Percentiles rank a stretch among this genome's conserved stretches.
Conservation (phyloP, 1,140 invertebrate species). For the Drosophila saltans region DNA sequence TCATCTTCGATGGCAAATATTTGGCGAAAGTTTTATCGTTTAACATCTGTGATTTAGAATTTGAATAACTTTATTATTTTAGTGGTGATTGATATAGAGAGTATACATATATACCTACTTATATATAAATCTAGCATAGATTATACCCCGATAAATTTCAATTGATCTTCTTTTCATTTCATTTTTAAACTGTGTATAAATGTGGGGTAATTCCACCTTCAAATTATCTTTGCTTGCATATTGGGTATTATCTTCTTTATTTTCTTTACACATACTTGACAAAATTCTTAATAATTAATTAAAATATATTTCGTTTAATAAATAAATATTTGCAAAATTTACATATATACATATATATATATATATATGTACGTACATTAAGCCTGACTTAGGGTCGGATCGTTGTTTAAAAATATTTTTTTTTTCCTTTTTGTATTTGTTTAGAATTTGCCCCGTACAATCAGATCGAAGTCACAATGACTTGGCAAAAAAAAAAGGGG, state of each 20-base stretch:
- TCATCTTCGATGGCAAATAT: constrained; percentile 1
- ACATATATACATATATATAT: neutral
- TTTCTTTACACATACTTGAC: neutral
- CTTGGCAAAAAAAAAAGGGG: neutral
- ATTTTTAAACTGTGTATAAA: too few relatives aligned
- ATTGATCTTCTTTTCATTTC: too few relatives aligned
- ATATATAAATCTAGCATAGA: too few relatives aligned
- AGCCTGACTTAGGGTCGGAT: neutral
- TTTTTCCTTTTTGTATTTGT: neutral
- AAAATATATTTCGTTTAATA: neutral
- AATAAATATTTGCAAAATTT: neutral
- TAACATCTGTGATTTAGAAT: neutral
- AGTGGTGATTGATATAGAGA: too few relatives aligned
- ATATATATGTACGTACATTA: too few relatives aligned
- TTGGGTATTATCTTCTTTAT: neutral
- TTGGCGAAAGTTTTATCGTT: neutral
- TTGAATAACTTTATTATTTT: neutral
- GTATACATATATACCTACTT: too few relatives aligned
- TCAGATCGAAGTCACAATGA: constrained; percentile 2
- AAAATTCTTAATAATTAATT: neutral
- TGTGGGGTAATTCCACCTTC: too few relatives aligned
- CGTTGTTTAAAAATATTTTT: neutral
- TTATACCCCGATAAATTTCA: too few relatives aligned
- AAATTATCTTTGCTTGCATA: too few relatives aligned
- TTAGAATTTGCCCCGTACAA: neutral